Evolutionary conservation across 1,140 invertebrate species (phyloP).

Genomic region (Drosophila nigrodunni): DNA sequence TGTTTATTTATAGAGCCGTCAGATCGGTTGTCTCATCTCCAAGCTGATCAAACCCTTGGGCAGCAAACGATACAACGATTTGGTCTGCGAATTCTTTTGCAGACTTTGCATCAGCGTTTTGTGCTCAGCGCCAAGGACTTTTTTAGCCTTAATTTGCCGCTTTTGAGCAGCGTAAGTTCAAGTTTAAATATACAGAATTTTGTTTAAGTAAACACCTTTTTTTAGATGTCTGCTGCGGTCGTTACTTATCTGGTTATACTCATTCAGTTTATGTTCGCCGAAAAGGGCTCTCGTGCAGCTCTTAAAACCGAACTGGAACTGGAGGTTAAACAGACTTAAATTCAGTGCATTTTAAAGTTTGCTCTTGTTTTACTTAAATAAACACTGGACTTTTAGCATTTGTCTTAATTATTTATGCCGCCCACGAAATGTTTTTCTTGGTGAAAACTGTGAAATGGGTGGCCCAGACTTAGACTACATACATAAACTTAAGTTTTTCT

Average conservation of each 20-base stretch:
- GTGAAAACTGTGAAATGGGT: neutral
- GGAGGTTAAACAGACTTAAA: neutral
- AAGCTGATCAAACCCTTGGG: slow-evolving; percentile 68
- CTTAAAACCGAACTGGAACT: neutral
- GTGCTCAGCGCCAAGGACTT: slow-evolving; percentile 79
- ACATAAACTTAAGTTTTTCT: slow-evolving; percentile 71
- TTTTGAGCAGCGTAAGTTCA: slow-evolving; percentile 69
- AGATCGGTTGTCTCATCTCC: slow-evolving; percentile 74
- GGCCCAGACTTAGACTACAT: slow-evolving; percentile 55
- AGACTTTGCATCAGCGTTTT: slow-evolving; percentile 76
- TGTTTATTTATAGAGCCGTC: slow-evolving; percentile 53
- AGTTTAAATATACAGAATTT: too few relatives aligned
- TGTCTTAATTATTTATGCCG: slow-evolving; percentile 74
- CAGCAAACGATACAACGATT: slow-evolving; percentile 73
- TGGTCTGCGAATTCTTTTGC: slow-evolving; percentile 75
- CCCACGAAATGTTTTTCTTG: slow-evolving; percentile 43
- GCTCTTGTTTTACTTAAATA: slow-evolving; percentile 1
- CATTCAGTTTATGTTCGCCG: slow-evolving; percentile 82
- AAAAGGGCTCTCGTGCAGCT: slow-evolving; percentile 34
- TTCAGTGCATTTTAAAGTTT: neutral
- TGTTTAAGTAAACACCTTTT: neutral
- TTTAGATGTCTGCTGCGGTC: slow-evolving; percentile 78
- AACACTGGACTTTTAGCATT: slow-evolving; percentile 27
- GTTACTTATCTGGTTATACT: slow-evolving; percentile 80
- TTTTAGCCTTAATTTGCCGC: slow-evolving; percentile 70